Evolutionary conservation across 1,140 invertebrate genomes (phyloP).

Genomic region (Drosophila seguyi): DNA sequence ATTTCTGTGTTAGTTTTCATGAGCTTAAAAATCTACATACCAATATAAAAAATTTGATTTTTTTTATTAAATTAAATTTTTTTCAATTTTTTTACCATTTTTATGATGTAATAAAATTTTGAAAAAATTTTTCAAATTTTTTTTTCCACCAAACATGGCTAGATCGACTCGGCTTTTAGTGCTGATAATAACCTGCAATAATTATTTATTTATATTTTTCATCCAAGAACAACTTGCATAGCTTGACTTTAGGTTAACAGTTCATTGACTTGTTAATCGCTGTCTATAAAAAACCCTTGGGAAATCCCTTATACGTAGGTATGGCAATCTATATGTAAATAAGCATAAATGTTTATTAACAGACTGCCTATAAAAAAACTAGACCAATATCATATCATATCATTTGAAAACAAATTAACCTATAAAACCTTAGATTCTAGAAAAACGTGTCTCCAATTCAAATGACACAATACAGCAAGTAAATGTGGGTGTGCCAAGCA

Average conservation of each 20-base stretch:
- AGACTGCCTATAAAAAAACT: neutral
- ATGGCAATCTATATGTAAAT: neutral
- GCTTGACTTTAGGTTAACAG: neutral
- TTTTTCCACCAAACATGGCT: no score
- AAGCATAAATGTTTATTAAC: neutral
- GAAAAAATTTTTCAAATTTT: no score
- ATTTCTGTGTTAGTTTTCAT: no score
- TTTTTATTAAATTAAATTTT: no score
- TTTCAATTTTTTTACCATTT: no score
- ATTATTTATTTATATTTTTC: no score
- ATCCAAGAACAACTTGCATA: neutral
- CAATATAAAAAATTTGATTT: no score
- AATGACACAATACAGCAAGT: neutral
- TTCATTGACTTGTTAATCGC: neutral
- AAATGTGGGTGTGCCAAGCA: slow-evolving; percentile 19
- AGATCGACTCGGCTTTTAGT: no score
- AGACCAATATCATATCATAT: no score
- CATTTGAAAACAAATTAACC: neutral
- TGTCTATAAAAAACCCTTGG: neutral
- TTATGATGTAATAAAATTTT: no score
- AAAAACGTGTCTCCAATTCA: slow-evolving; percentile 2
- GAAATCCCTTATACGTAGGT: neutral
- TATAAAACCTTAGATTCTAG: neutral
- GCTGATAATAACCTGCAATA: no score
- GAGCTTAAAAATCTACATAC: no score